Evolutionary conservation across 2,113 vertebrate species (phyloP), one percentile per base, ranked within the genome.

Genomic region (Trogon melanurus): DNA sequence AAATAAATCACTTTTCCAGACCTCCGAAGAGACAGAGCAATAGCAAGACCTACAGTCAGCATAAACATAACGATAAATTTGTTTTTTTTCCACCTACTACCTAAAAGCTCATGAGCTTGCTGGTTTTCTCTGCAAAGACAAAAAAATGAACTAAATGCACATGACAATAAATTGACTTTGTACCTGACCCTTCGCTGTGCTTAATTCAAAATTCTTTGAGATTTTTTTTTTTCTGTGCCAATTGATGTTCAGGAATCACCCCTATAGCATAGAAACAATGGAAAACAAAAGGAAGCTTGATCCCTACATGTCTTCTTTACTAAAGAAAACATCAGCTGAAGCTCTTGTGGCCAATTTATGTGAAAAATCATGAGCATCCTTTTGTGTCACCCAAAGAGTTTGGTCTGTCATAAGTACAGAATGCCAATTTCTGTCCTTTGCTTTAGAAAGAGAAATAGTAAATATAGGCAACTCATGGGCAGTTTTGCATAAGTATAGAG

Each of bases 1-100:
- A 93, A 91, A 97, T 88, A 94, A 95, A 96, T 93, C 69, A 85
- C 50, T 73, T 92, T 92, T 96, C 75, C 54, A 93, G 84, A 60
- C 29, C 44, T 74, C 67, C 45, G 32, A 93, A 51, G 67, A 91
- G 74, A 88, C 61, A 92, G 57, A 88, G 19, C 27, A 91, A 89
- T 64, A 92, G 61, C 47, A 90, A 93, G 64, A 92, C 70, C 67
- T 91, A 70, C 61, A 88, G 91, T 84, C 83, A 96, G 41, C 38
- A 93, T 90, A 84, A 94, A 90, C 11, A 54, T 44, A 82, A 60
- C 3, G 4, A 95, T 95, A 91, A 88, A 80, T 93, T 61, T 69
- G 1, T 22, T 62, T 62, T 79, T 41, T 85, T 85, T 58, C 5
- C 19, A 70, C 44, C 21, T 81, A 30, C 44, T 82, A 26, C n/a